phyloP scores from a whole-genome alignment of 2,888 invertebrate species.

The Oeneis ivallda region DNA sequence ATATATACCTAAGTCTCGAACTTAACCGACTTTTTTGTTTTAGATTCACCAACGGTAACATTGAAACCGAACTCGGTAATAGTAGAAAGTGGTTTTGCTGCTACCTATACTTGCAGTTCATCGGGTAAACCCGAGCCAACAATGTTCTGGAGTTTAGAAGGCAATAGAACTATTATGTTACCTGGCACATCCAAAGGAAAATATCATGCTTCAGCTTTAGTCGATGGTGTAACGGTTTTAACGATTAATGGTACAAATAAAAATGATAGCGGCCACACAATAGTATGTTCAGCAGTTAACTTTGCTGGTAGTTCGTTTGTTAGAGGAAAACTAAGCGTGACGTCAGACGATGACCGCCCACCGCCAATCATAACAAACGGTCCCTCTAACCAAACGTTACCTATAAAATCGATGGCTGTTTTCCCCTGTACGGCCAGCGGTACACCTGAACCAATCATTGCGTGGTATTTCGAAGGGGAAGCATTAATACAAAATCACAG shows the following conservation, averaged over 20 bases:
- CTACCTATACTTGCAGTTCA: constrained; percentile 90
- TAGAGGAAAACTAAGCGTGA: constrained; percentile 89
- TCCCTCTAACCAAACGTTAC: constrained; percentile 96
- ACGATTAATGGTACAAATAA: constrained; percentile 84
- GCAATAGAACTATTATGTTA: constrained; percentile 90
- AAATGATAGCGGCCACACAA: constrained; percentile 86
- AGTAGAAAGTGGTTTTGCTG: constrained; percentile 86
- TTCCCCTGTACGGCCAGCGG: constrained; percentile 92
- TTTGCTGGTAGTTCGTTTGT: constrained; percentile 91
- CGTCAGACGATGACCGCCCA: constrained; percentile 90
- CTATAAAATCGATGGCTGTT: constrained; percentile 91
- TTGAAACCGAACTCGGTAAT: constrained; percentile 85
- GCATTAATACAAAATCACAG: constrained; percentile 86
- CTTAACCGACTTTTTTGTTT: constrained; percentile 43
- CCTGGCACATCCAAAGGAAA: constrained; percentile 88
- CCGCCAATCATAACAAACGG: constrained; percentile 95
- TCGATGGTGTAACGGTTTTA: constrained; percentile 83
- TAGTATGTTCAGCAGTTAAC: constrained; percentile 93
- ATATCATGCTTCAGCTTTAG: constrained; percentile 85
- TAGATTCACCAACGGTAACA: constrained; percentile 86
- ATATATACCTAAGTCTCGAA: too few relatives aligned
- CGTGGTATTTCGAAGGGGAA: constrained; percentile 91
- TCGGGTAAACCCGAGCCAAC: constrained; percentile 92
- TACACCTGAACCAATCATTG: constrained; percentile 88
- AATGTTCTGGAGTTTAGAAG: constrained; percentile 94